phyloP scores from a whole-genome alignment of 2,888 invertebrate genomes.

The Ptychoptera albimana region DNA sequence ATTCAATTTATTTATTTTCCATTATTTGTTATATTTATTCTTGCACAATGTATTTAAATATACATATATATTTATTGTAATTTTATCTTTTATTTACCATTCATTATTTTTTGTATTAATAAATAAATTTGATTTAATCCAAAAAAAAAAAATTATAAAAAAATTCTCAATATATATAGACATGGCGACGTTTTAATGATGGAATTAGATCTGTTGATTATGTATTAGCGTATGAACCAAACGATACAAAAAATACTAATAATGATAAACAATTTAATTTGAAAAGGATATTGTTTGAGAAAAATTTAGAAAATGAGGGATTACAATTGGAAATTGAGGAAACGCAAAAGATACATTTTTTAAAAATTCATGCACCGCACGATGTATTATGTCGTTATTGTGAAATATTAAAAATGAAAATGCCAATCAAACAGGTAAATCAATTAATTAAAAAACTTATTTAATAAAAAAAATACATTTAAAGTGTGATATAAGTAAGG shows the following conservation, averaged over 20 bases:
- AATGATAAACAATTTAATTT: slow-evolving; percentile 13
- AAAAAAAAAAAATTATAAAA: too few relatives aligned
- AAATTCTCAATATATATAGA: slow-evolving; percentile 29
- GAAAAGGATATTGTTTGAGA: slow-evolving; percentile 40
- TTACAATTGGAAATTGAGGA: slow-evolving; percentile 43
- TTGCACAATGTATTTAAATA: too few relatives aligned
- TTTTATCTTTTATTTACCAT: too few relatives aligned
- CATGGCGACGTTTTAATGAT: slow-evolving; percentile 36
- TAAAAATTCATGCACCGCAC: slow-evolving; percentile 57
- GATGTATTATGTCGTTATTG: slow-evolving; percentile 56
- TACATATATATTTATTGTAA: too few relatives aligned
- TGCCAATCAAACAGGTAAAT: slow-evolving; percentile 55
- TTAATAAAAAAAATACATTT: slow-evolving; percentile 3
- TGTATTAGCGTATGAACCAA: slow-evolving; percentile 41
- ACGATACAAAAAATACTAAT: slow-evolving; percentile 23
- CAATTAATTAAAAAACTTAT: too few relatives aligned
- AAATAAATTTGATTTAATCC: too few relatives aligned
- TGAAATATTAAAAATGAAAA: slow-evolving; percentile 58
- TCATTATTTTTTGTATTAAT: too few relatives aligned
- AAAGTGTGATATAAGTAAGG: too few relatives aligned
- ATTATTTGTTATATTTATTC: too few relatives aligned
- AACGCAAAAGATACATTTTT: slow-evolving; percentile 45
- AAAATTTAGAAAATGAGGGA: slow-evolving; percentile 42
- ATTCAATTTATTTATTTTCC: too few relatives aligned
- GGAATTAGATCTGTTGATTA: slow-evolving; percentile 40